Evolutionary conservation across 2,888 invertebrate genomes (phyloP).

Genomic region (Brachypalpus laphriformis): DNA sequence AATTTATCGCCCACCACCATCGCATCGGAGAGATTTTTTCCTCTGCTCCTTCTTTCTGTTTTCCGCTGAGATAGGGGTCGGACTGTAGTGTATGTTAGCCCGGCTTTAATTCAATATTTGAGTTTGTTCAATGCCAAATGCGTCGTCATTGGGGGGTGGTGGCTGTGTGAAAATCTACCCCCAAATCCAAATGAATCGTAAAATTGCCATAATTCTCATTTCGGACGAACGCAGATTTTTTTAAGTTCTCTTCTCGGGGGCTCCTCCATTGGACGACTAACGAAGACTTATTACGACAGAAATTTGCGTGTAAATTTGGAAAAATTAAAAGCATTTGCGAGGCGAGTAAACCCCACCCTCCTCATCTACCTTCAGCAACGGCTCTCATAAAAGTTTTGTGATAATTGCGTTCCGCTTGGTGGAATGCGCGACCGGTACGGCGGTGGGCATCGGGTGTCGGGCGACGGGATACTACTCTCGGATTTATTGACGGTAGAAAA

Average conservation of each 20-base stretch:
- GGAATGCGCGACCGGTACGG: slow-evolving; percentile 66
- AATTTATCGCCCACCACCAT: slow-evolving; percentile 78
- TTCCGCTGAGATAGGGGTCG: slow-evolving; percentile 34
- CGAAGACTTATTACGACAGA: slow-evolving; percentile 62
- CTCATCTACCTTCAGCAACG: not conserved
- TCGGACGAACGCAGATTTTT: slow-evolving; percentile 67
- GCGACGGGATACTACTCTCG: not conserved
- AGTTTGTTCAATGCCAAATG: slow-evolving; percentile 71
- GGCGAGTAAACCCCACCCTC: not conserved
- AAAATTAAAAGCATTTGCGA: slow-evolving; percentile 72
- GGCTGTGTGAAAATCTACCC: not conserved
- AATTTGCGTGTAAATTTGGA: slow-evolving; percentile 74
- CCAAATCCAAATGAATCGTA: slow-evolving; percentile 69
- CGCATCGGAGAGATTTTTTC: slow-evolving; percentile 43
- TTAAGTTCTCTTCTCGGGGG: slow-evolving; percentile 32
- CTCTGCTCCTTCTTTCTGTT: slow-evolving; percentile 37
- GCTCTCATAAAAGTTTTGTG: slow-evolving; percentile 68
- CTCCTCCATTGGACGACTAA: slow-evolving; percentile 37
- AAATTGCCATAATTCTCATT: slow-evolving; percentile 69
- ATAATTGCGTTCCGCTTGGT: slow-evolving; percentile 71
- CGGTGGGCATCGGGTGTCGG: slow-evolving; percentile 44
- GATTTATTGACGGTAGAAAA: slow-evolving; percentile 71
- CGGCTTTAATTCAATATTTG: slow-evolving; percentile 69
- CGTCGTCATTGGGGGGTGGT: slow-evolving; percentile 25
- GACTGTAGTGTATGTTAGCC: slow-evolving; percentile 13